A percentile compares a stretch with the other conserved stretches of the same genome.
These are phyloP conservation scores for Netelia fuscicornis DNA, from an alignment of 2,888 invertebrate species.

Conservation along the genomic window DNA sequence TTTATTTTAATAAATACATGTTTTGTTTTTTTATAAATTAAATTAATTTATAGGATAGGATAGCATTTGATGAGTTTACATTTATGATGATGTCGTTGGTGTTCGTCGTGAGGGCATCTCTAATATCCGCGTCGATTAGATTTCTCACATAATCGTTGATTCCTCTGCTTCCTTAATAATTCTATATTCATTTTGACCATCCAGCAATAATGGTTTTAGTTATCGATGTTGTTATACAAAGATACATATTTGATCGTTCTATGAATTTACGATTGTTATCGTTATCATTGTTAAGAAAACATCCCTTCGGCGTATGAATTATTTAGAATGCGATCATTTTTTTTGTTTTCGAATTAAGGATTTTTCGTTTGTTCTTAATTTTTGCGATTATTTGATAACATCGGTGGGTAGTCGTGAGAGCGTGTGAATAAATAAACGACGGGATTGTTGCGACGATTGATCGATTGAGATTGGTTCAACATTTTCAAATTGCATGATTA, in stretches of 20 bases:
- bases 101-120: constrained; percentile 59
- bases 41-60: constrained; percentile 84
- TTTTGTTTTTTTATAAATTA: constrained; percentile 85
- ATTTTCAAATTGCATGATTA: constrained; percentile 57
- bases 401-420: constrained; percentile 42
- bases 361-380: constrained; percentile 21
- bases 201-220: constrained; percentile 50
- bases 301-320: neutral
- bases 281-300: neutral
- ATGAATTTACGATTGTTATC: neutral
- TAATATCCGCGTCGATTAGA: constrained; percentile 68
- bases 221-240: constrained; percentile 36
- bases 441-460: constrained; percentile 72
- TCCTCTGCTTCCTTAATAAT: constrained; percentile 54
- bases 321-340: constrained; percentile 18
- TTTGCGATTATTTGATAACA: constrained; percentile 9
- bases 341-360: constrained; percentile 18
- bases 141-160: constrained; percentile 66
- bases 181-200: constrained; percentile 45
- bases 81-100: constrained; percentile 67
- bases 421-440: constrained; percentile 56
- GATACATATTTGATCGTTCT: neutral
- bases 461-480: constrained; percentile 69
- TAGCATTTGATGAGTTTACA: constrained; percentile 79
- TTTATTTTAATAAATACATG: constrained; percentile 85